A percentile compares a stretch with the other conserved stretches of the same genome.
Evolutionary conservation across 53 echinoderm and acorn worm genomes (phyloP).

Genomic region (Luidia sarsii): DNA sequence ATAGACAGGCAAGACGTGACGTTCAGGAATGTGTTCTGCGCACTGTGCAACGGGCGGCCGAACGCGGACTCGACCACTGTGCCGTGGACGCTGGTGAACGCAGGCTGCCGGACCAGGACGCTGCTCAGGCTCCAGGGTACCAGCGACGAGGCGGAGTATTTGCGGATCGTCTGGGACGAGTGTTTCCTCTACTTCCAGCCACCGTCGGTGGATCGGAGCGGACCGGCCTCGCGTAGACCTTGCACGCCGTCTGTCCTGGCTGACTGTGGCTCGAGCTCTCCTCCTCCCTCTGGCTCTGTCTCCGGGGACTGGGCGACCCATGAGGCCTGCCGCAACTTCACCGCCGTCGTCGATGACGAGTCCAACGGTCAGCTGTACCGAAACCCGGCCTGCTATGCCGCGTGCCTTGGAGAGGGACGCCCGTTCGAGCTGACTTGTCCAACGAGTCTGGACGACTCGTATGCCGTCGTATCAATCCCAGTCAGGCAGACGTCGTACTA

Average conservation of each 20-base stretch:
- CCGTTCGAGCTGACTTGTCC: neutral
- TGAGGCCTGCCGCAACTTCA: slow-evolving; percentile 20
- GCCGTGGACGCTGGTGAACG: slow-evolving; percentile 9
- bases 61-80: neutral
- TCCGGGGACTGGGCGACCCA: neutral
- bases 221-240: slow-evolving; percentile 10
- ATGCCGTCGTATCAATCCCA: too few relatives aligned
- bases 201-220: slow-evolving; percentile 1
- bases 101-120: neutral
- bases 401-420: neutral
- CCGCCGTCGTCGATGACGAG: neutral
- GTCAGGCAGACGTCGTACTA: too few relatives aligned
- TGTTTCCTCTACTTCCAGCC: slow-evolving; percentile 17
- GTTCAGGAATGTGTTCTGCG: slow-evolving; percentile 47
- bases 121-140: neutral
- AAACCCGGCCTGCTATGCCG: slow-evolving; percentile 32
- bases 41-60: slow-evolving; percentile 36
- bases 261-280: neutral
- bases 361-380: neutral
- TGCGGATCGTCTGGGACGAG: slow-evolving; percentile 26
- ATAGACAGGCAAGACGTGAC: slow-evolving; percentile 12
- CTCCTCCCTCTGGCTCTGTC: too few relatives aligned
- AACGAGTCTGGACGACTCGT: neutral
- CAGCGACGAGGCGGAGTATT: neutral
- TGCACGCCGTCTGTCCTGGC: neutral